A percentile compares a stretch with the other conserved stretches of the same genome.
Evolutionary conservation across 2,797 vertebrate genomes (phyloP).

Genomic region (Neoniphon sammara): DNA sequence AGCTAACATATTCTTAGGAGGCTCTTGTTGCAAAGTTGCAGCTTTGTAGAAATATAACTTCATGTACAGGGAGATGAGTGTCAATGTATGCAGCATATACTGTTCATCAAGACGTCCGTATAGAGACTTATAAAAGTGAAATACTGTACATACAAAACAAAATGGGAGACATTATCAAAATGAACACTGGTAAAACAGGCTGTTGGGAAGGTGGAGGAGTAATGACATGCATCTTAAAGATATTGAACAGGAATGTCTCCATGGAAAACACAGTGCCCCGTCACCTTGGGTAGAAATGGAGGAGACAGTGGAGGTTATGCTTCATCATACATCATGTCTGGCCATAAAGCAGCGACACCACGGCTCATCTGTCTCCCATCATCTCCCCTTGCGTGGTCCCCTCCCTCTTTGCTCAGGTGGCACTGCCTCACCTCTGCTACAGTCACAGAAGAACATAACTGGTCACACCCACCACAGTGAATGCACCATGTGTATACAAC

Average conservation of each 20-base stretch:
- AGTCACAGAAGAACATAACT: conserved; percentile 5
- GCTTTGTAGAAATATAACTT: conserved; percentile 86
- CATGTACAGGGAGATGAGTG: conserved; percentile 84
- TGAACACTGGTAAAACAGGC: conserved; percentile 47
- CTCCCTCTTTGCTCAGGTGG: conserved; percentile 11
- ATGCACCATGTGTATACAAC: conserved; percentile 2
- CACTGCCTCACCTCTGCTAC: conserved; percentile 7
- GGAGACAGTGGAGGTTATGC: conserved; percentile 4
- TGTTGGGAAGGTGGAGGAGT: conserved; percentile 32
- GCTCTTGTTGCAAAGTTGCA: conserved; percentile 52
- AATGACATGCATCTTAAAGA: conserved; percentile 69
- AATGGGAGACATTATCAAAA: conserved; percentile 65
- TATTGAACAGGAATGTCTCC: conserved; percentile 68
- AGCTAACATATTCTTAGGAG: conserved; percentile 70
- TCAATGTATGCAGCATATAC: conserved; percentile 69
- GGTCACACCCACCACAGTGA: conserved; percentile 20
- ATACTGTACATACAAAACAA: conserved; percentile 80
- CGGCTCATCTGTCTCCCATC: conserved; percentile 8
- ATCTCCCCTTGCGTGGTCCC: neutral
- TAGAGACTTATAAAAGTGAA: conserved; percentile 77
- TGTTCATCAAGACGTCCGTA: conserved; percentile 67
- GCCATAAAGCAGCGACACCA: conserved; percentile 13
- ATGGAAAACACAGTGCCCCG: conserved; percentile 66
- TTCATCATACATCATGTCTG: conserved; percentile 25
- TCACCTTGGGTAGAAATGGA: conserved; percentile 53